phyloP scores from a whole-genome alignment of 2,797 vertebrate species.

The Scarus forsteni region DNA sequence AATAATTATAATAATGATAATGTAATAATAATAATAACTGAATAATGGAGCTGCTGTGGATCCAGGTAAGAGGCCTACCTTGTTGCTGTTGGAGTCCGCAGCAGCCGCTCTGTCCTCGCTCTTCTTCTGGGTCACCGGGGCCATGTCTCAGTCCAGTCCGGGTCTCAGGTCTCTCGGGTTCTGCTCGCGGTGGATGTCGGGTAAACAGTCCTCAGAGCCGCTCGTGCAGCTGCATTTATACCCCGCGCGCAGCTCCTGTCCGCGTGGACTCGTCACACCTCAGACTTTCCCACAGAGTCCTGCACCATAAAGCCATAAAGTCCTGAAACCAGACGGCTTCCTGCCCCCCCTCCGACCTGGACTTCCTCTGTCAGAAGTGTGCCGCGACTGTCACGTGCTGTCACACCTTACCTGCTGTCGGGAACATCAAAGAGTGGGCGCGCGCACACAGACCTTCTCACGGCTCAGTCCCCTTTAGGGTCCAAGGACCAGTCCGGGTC shows the following conservation, averaged over 20 bases:
- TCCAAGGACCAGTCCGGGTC: too few species aligned
- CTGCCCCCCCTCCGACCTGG: neutral
- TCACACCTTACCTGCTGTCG: neutral
- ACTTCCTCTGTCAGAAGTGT: neutral
- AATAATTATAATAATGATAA: too few species aligned
- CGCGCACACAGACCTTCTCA: neutral
- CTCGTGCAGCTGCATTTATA: slow-evolving; percentile 19
- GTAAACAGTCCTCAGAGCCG: too few species aligned
- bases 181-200: too few species aligned
- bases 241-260: neutral
- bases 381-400: slow-evolving; percentile 8
- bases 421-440: neutral
- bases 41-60: too few species aligned
- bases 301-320: slow-evolving; percentile 22
- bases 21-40: too few species aligned
- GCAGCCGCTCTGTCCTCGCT: neutral
- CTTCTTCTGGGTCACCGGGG: slow-evolving; percentile 24
- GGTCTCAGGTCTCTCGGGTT: too few species aligned
- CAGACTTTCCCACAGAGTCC: slow-evolving; percentile 42
- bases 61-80: too few species aligned
- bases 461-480: too few species aligned
- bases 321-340: neutral
- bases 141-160: slow-evolving; percentile 10
- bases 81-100: slow-evolving; percentile 17
- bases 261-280: slow-evolving; percentile 39